Evolutionary conservation across 2,797 vertebrate species (phyloP).

Genomic region (Acanthurus tractus): DNA sequence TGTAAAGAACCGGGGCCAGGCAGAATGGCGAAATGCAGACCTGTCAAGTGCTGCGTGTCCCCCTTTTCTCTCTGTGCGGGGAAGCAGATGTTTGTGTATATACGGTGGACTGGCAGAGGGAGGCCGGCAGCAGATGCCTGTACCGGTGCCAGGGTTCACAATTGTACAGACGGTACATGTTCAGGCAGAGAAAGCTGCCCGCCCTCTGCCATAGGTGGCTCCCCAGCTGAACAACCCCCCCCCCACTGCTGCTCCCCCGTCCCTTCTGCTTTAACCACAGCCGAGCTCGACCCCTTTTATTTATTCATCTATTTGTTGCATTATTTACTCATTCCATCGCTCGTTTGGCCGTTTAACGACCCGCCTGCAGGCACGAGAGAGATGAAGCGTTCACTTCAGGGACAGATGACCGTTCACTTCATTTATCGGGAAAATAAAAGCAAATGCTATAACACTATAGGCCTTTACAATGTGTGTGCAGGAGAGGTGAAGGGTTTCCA

Average conservation of each 20-base stretch:
- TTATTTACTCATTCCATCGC: constrained; percentile 81
- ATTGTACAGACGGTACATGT: constrained; percentile 96
- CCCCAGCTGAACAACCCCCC: constrained; percentile 85
- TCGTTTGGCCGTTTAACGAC: constrained; percentile 85
- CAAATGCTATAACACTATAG: constrained; percentile 45
- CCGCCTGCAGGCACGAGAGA: constrained; percentile 79
- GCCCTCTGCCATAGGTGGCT: constrained; percentile 93
- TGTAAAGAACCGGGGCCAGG: constrained; percentile 90
- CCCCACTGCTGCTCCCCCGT: constrained; percentile 57
- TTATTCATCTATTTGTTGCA: constrained; percentile 83
- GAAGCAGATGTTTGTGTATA: constrained; percentile 86
- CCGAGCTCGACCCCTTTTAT: constrained; percentile 77
- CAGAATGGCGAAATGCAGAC: constrained; percentile 88
- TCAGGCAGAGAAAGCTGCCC: constrained; percentile 81
- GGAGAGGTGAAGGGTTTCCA: constrained; percentile 35
- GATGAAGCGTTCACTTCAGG: constrained; percentile 63
- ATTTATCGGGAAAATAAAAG: constrained; percentile 72
- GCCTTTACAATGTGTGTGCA: constrained; percentile 49
- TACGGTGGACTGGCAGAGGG: constrained; percentile 70
- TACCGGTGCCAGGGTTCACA: constrained; percentile 96
- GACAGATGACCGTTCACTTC: constrained; percentile 68
- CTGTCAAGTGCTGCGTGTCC: constrained; percentile 93
- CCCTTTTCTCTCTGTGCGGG: constrained; percentile 78
- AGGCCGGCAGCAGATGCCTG: constrained; percentile 97
- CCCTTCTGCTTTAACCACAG: constrained; percentile 64